Conservation (phyloP, 1,140 invertebrate genomes). For the Brevipalpus yothersi region DNA sequence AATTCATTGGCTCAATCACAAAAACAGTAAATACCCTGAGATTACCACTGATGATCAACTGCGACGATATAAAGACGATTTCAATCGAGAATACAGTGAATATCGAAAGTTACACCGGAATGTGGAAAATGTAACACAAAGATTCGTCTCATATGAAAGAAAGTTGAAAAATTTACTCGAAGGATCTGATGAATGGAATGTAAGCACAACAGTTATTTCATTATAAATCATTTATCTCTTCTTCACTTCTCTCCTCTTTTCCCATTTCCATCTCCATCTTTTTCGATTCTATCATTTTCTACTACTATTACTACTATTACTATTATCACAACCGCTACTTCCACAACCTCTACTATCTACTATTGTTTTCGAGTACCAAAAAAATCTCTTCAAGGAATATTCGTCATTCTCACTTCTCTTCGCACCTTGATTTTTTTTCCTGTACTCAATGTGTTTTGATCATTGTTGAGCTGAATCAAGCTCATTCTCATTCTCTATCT, state of each 20-base stretch:
- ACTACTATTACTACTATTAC: too few relatives aligned
- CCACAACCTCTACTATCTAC: too few relatives aligned
- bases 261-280: too few relatives aligned
- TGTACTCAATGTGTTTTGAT: too few relatives aligned
- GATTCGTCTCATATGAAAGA: slow-evolving; percentile 44
- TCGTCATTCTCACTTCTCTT: too few relatives aligned
- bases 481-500: too few relatives aligned
- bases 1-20: background rate
- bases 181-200: slow-evolving; percentile 27
- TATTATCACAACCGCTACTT: too few relatives aligned
- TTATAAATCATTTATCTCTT: too few relatives aligned
- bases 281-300: background rate
- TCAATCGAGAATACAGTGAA: slow-evolving; percentile 55
- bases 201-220: slow-evolving; percentile 13
- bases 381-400: too few relatives aligned
- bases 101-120: slow-evolving; percentile 45
- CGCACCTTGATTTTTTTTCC: too few relatives aligned
- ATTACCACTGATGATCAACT: slow-evolving; percentile 48
- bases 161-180: slow-evolving; percentile 28
- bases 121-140: slow-evolving; percentile 43
- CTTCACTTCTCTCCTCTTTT: background rate
- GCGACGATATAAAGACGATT: slow-evolving; percentile 59
- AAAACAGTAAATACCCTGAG: slow-evolving; percentile 29
- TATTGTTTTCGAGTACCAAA: too few relatives aligned
- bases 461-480: too few relatives aligned